Conservation (phyloP, 2,888 invertebrate genomes). For the Drosophila paramelanica region DNA sequence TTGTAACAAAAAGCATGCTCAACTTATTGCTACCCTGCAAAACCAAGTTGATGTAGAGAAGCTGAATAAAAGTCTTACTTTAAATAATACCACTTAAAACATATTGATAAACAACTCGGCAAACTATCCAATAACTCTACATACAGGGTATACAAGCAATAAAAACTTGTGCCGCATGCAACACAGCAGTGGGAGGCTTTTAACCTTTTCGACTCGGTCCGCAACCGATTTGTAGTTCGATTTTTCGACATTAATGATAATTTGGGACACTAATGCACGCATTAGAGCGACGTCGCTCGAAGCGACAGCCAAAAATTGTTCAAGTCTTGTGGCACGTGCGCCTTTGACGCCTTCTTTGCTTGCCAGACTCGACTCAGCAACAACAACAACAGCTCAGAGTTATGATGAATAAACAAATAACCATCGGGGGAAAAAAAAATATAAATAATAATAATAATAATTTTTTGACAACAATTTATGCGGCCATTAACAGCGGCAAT, state of each 20-base stretch:
- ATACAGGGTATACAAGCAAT: slow-evolving; percentile 28
- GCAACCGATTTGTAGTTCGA: slow-evolving; percentile 61
- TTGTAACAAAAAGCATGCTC: background rate
- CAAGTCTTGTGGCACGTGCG: slow-evolving; percentile 63
- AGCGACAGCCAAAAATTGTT: slow-evolving; percentile 42
- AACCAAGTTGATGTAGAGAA: background rate
- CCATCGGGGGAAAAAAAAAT: slow-evolving; percentile 19
- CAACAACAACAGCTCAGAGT: slow-evolving; percentile 22
- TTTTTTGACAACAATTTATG: slow-evolving; percentile 74
- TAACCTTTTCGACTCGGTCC: slow-evolving; percentile 63
- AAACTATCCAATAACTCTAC: background rate
- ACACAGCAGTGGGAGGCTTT: slow-evolving; percentile 51
- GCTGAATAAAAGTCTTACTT: too few relatives aligned
- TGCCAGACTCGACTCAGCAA: slow-evolving; percentile 11
- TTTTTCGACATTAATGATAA: slow-evolving; percentile 64
- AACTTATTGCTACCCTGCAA: background rate
- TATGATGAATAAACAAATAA: slow-evolving; percentile 71
- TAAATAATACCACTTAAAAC: too few relatives aligned
- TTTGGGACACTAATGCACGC: slow-evolving; percentile 60
- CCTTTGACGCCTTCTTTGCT: slow-evolving; percentile 41
- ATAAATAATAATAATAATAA: slow-evolving; percentile 58
- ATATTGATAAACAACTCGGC: too few relatives aligned
- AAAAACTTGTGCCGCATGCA: slow-evolving; percentile 26
- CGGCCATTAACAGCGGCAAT: slow-evolving; percentile 74
- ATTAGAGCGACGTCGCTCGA: slow-evolving; percentile 46